Percentiles rank a stretch among this genome's conserved stretches.
phyloP scores from a whole-genome alignment of 2,888 invertebrate genomes.

The Timema podura region DNA sequence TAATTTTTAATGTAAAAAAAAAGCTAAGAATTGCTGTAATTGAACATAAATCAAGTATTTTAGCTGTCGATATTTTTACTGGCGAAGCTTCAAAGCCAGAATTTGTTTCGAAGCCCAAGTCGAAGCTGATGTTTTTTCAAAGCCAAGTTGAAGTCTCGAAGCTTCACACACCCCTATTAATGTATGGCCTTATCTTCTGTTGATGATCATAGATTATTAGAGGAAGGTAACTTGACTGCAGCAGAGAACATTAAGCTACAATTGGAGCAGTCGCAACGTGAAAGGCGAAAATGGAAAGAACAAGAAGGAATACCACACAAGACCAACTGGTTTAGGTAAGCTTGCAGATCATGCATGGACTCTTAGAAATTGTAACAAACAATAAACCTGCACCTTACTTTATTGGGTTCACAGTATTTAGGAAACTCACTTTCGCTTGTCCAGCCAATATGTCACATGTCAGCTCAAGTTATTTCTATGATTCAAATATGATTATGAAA shows the following conservation, averaged over 20 bases:
- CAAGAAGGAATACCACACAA: conserved; percentile 48
- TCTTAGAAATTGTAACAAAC: no score
- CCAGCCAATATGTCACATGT: no score
- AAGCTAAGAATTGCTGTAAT: not conserved
- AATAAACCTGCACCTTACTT: no score
- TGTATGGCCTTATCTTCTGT: not conserved
- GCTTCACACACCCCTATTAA: no score
- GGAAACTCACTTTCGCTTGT: no score
- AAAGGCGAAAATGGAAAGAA: conserved; percentile 59
- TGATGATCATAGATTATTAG: conserved; percentile 52
- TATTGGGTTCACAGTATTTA: no score
- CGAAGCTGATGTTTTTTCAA: conserved; percentile 3
- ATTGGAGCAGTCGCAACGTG: conserved; percentile 71
- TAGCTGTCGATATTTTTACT: no score
- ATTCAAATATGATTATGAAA: no score
- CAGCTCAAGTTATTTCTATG: no score
- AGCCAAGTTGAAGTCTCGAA: not conserved
- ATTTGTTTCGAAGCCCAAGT: not conserved
- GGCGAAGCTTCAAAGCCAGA: no score
- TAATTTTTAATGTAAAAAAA: not conserved
- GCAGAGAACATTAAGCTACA: conserved; percentile 68
- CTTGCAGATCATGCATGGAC: no score
- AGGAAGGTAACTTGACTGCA: conserved; percentile 66
- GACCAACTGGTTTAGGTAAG: conserved; percentile 59
- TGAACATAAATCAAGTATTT: no score